A percentile compares a stretch with the other conserved stretches of the same genome.
Conservation (phyloP, 2,888 invertebrate species). For the Rhaphigaster nebulosa region DNA sequence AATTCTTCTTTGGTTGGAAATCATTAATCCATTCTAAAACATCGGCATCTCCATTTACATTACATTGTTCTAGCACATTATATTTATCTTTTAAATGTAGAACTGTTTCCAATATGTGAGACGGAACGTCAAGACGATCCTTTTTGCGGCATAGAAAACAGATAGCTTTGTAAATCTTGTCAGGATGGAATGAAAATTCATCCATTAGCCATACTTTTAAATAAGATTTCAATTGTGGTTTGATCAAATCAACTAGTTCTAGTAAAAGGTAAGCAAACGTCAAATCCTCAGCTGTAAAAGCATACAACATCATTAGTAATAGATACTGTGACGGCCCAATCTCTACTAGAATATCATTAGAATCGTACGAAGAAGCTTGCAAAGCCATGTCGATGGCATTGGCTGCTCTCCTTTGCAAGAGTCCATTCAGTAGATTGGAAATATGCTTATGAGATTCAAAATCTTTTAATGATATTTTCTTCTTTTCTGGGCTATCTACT, state of each 20-base stretch:
- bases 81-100: conserved; percentile 38
- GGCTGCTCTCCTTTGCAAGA: conserved; percentile 17
- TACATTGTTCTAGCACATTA: conserved; percentile 1
- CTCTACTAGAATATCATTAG: conserved; percentile 25
- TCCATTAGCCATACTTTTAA: conserved; percentile 15
- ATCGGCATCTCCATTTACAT: neutral
- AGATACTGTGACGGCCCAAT: conserved; percentile 13
- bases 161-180: conserved; percentile 36
- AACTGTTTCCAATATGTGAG: conserved; percentile 22
- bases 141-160: conserved; percentile 19
- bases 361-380: conserved; percentile 14
- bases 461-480: conserved; percentile 21
- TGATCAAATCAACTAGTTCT: conserved; percentile 15
- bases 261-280: conserved; percentile 21
- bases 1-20: conserved; percentile 6
- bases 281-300: conserved; percentile 34
- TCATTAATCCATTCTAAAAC: conserved; percentile 32
- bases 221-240: conserved; percentile 19
- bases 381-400: conserved; percentile 28
- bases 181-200: conserved; percentile 3
- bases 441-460: conserved; percentile 33
- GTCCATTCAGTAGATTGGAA: conserved; percentile 14
- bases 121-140: neutral
- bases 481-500: conserved; percentile 12
- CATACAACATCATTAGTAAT: neutral